phyloP scores from a whole-genome alignment of 2,797 vertebrate species.

The Cossypha polioptera region DNA sequence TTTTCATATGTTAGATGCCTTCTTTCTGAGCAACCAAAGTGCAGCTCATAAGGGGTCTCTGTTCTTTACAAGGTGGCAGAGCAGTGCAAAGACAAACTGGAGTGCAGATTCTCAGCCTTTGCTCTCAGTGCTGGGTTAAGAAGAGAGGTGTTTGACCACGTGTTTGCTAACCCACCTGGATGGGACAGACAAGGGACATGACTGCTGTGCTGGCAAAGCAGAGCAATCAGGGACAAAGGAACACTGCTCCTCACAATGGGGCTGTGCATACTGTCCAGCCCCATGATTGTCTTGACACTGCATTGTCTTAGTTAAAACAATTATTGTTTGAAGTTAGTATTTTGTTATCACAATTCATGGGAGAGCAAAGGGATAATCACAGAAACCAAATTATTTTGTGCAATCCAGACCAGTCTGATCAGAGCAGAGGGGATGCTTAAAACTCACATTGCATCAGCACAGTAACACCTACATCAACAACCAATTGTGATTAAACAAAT shows the following conservation, averaged over 20 bases:
- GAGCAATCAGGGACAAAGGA: background rate
- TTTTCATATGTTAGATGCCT: background rate
- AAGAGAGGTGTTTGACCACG: rapidly evolving
- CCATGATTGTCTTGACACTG: background rate
- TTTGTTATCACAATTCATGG: background rate
- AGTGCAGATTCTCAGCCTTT: background rate
- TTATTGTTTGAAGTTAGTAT: background rate
- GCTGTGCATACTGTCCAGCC: background rate
- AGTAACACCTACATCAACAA: background rate
- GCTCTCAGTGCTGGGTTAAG: background rate
- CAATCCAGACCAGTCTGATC: background rate
- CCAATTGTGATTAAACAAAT: background rate
- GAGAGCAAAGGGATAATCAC: background rate
- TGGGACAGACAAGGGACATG: background rate
- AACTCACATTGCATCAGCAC: background rate
- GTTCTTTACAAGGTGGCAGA: background rate
- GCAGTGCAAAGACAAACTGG: background rate
- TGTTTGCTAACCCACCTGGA: background rate
- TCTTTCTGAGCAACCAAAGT: background rate
- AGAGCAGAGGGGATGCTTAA: background rate
- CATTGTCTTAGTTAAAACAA: background rate
- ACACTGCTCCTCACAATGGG: background rate
- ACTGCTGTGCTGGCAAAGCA: background rate
- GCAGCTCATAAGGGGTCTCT: background rate
- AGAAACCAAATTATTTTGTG: background rate